phyloP scores from a whole-genome alignment of 2,797 vertebrate genomes.

The Hyperoplus lanceolatus region DNA sequence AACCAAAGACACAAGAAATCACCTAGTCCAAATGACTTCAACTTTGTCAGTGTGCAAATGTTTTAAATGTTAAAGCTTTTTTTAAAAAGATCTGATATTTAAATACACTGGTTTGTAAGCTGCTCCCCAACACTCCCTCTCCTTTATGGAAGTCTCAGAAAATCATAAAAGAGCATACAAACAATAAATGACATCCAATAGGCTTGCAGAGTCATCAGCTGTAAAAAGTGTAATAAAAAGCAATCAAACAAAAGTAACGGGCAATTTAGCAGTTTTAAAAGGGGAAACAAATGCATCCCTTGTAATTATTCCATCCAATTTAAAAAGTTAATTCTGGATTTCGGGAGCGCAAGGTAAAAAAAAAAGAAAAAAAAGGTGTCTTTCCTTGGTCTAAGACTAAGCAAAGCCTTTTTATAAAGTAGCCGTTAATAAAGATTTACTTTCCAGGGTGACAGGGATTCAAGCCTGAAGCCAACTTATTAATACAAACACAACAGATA shows the following conservation, averaged over 20 bases:
- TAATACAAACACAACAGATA: slow-evolving; percentile 5
- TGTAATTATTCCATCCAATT: not conserved
- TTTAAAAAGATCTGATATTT: not conserved
- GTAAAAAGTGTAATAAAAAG: not conserved
- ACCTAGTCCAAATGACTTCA: not conserved
- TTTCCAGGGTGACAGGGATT: not conserved
- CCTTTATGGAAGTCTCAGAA: not conserved
- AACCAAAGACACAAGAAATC: not conserved
- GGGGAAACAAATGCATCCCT: not conserved
- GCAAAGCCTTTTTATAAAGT: slow-evolving; percentile 1
- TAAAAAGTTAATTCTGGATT: not conserved
- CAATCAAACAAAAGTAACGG: not conserved
- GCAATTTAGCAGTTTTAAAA: not conserved
- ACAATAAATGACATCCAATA: not conserved
- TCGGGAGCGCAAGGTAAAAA: not conserved
- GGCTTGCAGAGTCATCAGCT: not conserved
- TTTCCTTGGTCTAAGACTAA: not conserved
- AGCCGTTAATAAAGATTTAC: not conserved
- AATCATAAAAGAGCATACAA: not conserved
- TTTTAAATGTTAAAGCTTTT: not conserved
- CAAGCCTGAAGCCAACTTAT: slow-evolving; percentile 1
- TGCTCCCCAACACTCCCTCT: not conserved
- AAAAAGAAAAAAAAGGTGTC: not conserved
- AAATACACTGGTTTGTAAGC: not conserved
- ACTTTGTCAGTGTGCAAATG: not conserved